Evolutionary conservation across 2,888 invertebrate genomes (phyloP), one percentile per base, ranked within the genome.

Genomic region (Lysandra bellargus): DNA sequence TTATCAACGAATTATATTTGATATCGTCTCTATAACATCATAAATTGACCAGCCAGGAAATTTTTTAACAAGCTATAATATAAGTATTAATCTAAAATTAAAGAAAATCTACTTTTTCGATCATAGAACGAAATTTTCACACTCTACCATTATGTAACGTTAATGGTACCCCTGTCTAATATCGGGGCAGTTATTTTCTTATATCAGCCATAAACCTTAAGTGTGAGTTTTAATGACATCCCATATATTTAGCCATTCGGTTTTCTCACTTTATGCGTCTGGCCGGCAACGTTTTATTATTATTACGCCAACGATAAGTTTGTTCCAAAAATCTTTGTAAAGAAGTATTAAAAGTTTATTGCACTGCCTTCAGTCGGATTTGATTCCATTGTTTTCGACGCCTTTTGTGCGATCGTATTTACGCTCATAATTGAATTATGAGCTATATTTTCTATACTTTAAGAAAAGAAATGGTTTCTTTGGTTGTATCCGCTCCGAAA

Each of bases 181-280:
- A 75, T 75, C 53, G 49, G 30, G 49, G 61, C 69, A 53, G 49
- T 57, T 72, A 53, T 57, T 79, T 72, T 77, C 79, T 79, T 79
- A 82, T 82, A 87, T 85, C 84, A 85, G 84, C 85, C 87, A 84
- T 92, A 89, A 91, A 90, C 86, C 83, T 85, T 84, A 81, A 82
- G 82, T 85, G 85, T 84, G 85, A 84, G 86, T 85, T 91, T 89
- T 87, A 88, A 87, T 86, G 87, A 86, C 86, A 84, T 86, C 85
- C 87, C 88, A 88, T 88, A 90, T 88, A 84, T 91, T 92, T 91
- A 90, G 83, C 89, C 86, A 88, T 92, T 88, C 89, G 84, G 86
- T 85, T 83, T 83, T 83, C 86, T 88, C 86, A 81, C 85, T 88
- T 88, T 88, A 87, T 88, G 87, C 82, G 84, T 85, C 83, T 86